A percentile compares a stretch with the other conserved stretches of the same genome.
Evolutionary conservation across 2,113 vertebrate species (phyloP).

Genomic region (Steatornis caripensis): DNA sequence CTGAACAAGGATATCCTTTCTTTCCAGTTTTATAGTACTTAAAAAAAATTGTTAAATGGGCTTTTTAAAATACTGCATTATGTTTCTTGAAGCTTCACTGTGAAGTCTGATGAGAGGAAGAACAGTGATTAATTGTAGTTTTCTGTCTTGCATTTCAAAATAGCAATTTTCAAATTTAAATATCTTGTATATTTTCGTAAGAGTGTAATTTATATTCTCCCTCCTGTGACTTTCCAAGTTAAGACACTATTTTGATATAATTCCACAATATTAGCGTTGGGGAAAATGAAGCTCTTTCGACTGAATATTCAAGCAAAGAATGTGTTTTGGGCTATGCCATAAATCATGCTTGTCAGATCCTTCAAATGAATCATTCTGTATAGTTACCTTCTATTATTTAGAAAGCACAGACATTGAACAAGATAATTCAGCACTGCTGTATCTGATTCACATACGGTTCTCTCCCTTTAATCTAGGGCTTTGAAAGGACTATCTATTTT

Average conservation of each 20-base stretch:
- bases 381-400: constrained; percentile 73
- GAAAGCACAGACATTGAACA: constrained; percentile 63
- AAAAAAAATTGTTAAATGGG: constrained; percentile 34
- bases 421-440: constrained; percentile 53
- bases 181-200: constrained; percentile 52
- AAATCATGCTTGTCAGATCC: constrained; percentile 76
- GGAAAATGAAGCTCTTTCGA: constrained; percentile 62
- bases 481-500: constrained; percentile 69
- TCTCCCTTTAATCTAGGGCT: constrained; percentile 66
- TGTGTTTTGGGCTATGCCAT: constrained; percentile 61
- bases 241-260: constrained; percentile 67
- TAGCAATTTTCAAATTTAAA: constrained; percentile 75
- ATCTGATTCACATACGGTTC: constrained; percentile 68
- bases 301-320: constrained; percentile 67
- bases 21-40: background rate
- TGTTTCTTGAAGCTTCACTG: constrained; percentile 53
- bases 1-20: background rate
- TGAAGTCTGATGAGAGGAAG: constrained; percentile 37
- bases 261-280: constrained; percentile 67
- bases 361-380: constrained; percentile 68
- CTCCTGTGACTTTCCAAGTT: constrained; percentile 56
- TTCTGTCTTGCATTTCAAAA: constrained; percentile 68
- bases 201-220: constrained; percentile 68
- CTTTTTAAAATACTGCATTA: constrained; percentile 27
- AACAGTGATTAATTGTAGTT: constrained; percentile 72